Evolutionary conservation across 2,888 invertebrate species (phyloP).

Genomic region (Stegana nigrithorax): DNA sequence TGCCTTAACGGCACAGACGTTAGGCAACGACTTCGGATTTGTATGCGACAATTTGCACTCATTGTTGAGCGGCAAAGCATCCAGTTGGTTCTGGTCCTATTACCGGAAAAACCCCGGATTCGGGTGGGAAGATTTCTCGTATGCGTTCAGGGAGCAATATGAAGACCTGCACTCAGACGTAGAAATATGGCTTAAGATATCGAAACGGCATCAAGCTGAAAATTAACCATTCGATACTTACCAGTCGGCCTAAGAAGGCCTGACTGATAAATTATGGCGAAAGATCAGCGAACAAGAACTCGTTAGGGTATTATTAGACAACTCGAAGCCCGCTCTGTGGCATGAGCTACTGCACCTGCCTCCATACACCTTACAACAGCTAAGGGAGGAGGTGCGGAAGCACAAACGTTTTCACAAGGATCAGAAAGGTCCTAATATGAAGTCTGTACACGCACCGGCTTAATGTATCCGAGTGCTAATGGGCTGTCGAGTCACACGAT

Average conservation of each 20-base stretch:
- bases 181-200: slow-evolving; percentile 17
- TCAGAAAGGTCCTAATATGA: too few relatives aligned
- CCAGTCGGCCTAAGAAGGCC: neutral
- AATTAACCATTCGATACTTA: slow-evolving; percentile 15
- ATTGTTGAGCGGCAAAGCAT: slow-evolving; percentile 6
- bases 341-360: neutral
- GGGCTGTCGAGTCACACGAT: too few relatives aligned
- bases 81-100: slow-evolving; percentile 21
- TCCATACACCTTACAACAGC: neutral
- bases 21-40: neutral
- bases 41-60: slow-evolving; percentile 9
- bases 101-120: too few relatives aligned
- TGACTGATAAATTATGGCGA: neutral
- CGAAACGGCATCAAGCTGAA: slow-evolving; percentile 5
- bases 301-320: too few relatives aligned
- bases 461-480: too few relatives aligned
- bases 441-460: too few relatives aligned
- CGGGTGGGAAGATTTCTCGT: too few relatives aligned
- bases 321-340: neutral
- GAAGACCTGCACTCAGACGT: slow-evolving; percentile 12
- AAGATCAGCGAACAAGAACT: neutral
- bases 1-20: neutral
- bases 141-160: too few relatives aligned
- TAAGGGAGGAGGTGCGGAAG: neutral
- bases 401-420: too few relatives aligned